phyloP scores from a whole-genome alignment of 2,113 vertebrate genomes.

The Rhodinocichla rosea region DNA sequence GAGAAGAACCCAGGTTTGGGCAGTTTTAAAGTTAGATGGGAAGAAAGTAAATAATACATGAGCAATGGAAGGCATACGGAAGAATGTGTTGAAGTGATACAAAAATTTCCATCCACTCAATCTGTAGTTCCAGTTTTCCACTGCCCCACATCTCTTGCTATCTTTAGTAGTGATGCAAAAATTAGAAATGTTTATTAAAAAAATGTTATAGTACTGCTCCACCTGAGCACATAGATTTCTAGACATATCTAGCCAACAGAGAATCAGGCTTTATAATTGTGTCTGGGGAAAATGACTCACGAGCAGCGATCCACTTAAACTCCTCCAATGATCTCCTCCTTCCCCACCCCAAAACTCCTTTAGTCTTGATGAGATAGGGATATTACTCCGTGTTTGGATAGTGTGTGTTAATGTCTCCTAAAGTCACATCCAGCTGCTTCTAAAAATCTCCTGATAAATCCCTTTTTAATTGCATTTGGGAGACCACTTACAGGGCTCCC shows the following conservation, averaged over 20 bases:
- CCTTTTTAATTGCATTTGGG: neutral
- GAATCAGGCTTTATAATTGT: neutral
- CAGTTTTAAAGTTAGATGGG: neutral
- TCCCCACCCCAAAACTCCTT: neutral
- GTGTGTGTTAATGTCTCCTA: neutral
- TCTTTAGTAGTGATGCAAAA: neutral
- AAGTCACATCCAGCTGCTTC: neutral
- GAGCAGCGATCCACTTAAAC: neutral
- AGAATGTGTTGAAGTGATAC: neutral
- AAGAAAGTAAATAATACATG: neutral
- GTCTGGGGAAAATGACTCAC: neutral
- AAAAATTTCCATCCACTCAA: neutral
- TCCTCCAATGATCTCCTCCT: neutral
- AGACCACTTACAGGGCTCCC: neutral
- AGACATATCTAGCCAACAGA: neutral
- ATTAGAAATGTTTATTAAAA: neutral
- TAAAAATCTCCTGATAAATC: neutral
- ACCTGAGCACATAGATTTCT: neutral
- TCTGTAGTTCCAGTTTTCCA: neutral
- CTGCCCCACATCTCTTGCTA: neutral
- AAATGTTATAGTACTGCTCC: neutral
- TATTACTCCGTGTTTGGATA: neutral
- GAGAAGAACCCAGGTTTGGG: neutral
- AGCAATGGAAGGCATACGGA: neutral
- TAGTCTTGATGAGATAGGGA: neutral